Evolutionary conservation across 2,113 vertebrate species (phyloP).

Genomic region (Athene cunicularia): DNA sequence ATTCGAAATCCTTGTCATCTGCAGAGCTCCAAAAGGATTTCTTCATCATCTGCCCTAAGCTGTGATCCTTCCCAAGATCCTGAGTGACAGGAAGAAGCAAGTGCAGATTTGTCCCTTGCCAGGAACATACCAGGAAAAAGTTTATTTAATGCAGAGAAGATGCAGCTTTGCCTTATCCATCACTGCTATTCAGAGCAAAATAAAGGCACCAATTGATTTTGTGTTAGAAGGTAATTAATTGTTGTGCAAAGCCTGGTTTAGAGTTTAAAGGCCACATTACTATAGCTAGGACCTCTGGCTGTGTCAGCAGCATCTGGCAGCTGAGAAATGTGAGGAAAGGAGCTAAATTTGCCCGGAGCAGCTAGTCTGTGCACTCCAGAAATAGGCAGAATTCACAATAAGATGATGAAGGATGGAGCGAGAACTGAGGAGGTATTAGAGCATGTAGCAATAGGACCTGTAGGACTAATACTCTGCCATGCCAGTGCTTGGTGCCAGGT

Average conservation of each 20-base stretch:
- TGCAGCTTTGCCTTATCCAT: constrained; percentile 19
- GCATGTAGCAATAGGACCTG: neutral
- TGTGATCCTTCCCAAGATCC: neutral
- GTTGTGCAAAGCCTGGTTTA: neutral
- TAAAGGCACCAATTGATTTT: constrained; percentile 44
- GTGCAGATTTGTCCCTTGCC: neutral
- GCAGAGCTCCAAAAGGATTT: neutral
- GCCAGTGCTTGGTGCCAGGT: neutral
- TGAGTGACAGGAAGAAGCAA: neutral
- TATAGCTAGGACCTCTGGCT: neutral
- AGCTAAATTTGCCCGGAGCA: neutral
- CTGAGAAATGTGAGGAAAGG: neutral
- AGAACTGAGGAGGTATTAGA: neutral
- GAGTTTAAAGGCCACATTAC: constrained; percentile 23
- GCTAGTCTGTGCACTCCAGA: neutral
- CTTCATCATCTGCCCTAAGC: neutral
- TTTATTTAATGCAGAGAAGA: constrained; percentile 3
- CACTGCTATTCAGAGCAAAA: neutral
- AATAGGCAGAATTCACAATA: neutral
- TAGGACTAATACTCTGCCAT: neutral
- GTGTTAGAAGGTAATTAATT: constrained; percentile 54
- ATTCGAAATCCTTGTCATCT: neutral
- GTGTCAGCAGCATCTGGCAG: constrained; percentile 20
- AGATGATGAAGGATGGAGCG: neutral
- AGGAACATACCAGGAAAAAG: neutral